Conservation (phyloP, 2,113 vertebrate genomes). For the Pachycephala philippinensis region DNA sequence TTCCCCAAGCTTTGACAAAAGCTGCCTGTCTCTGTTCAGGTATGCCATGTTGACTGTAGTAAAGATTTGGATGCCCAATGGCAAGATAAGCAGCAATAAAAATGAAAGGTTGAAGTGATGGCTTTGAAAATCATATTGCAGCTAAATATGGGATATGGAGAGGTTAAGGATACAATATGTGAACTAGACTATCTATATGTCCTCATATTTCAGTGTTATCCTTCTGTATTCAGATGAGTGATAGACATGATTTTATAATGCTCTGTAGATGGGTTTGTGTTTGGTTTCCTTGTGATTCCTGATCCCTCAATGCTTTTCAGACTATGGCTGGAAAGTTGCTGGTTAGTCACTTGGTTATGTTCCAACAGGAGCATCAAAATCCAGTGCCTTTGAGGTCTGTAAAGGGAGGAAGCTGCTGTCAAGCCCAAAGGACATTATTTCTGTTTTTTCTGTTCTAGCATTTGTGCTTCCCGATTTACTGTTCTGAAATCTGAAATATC, state of each 20-base stretch:
- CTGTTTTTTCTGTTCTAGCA: background rate
- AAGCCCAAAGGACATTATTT: background rate
- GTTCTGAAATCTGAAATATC: background rate
- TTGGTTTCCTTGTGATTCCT: background rate
- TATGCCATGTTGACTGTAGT: background rate
- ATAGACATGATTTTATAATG: background rate
- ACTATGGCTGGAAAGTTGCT: background rate
- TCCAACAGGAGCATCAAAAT: background rate
- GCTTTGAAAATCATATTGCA: background rate
- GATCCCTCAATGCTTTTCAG: accelerated
- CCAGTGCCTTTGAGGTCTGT: background rate
- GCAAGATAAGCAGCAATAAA: background rate
- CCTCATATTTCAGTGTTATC: background rate
- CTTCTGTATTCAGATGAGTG: background rate
- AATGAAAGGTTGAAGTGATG: background rate
- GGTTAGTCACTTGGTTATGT: background rate
- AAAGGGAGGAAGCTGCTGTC: background rate
- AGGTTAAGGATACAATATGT: too few relatives aligned
- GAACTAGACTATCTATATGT: too few relatives aligned
- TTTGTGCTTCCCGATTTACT: background rate
- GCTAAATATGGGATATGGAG: background rate
- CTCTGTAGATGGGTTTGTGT: background rate
- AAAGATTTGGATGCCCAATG: background rate
- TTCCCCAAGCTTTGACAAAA: background rate
- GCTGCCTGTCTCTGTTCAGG: background rate